These are phyloP conservation scores for Hipposideros larvatus DNA, from an alignment of 2,797 vertebrate species.

Conservation along the genomic window DNA sequence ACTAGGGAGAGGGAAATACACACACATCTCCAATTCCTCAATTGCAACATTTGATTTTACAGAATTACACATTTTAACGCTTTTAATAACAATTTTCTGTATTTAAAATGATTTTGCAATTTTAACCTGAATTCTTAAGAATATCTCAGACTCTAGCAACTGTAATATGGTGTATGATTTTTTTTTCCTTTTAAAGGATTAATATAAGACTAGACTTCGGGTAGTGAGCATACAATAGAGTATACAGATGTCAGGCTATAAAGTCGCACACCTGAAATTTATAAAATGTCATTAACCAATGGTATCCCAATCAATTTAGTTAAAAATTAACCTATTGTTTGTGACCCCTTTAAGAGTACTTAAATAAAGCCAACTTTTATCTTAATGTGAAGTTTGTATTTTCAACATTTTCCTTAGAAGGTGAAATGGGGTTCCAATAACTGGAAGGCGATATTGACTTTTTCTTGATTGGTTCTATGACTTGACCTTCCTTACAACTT, in stretches of 20 bases:
- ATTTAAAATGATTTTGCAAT: neutral
- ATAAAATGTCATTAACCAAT: neutral
- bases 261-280: neutral
- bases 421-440: neutral
- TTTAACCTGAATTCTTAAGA: constrained; percentile 32
- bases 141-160: neutral
- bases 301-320: neutral
- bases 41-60: neutral
- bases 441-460: neutral
- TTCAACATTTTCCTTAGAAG: constrained; percentile 1
- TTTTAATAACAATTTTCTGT: neutral
- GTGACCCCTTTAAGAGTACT: neutral
- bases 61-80: neutral
- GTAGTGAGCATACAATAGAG: neutral
- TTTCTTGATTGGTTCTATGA: neutral
- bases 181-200: neutral
- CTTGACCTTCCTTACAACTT: constrained; percentile 61
- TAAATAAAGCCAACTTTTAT: constrained; percentile 14
- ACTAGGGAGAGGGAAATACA: neutral
- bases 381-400: neutral
- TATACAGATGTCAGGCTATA: neutral
- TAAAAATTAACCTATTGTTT: neutral
- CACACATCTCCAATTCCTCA: neutral
- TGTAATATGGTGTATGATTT: neutral
- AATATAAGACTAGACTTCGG: neutral